A percentile compares a stretch with the other conserved stretches of the same genome.
phyloP scores from a whole-genome alignment of 2,113 vertebrate genomes.

The Archilochus colubris region DNA sequence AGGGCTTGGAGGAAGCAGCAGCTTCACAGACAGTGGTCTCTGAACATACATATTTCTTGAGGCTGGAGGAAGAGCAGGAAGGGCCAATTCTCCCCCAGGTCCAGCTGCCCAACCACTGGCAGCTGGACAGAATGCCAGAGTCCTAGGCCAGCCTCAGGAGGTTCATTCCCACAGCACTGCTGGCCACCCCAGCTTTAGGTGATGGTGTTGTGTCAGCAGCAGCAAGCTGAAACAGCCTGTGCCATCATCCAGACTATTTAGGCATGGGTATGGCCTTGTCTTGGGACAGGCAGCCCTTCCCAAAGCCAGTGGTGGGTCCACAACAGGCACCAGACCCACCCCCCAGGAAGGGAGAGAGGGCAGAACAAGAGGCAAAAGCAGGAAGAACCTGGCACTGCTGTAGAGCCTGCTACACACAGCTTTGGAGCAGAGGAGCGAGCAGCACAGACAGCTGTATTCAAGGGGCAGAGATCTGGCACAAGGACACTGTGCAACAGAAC shows the following conservation, averaged over 20 bases:
- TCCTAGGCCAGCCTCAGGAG: conserved; percentile 64
- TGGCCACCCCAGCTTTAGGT: accelerated
- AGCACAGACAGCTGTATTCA: neutral
- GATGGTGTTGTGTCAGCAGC: neutral
- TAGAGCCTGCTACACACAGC: accelerated
- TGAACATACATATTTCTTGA: accelerated
- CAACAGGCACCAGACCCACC: accelerated
- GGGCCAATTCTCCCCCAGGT: neutral
- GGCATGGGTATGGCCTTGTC: neutral
- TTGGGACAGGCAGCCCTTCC: neutral
- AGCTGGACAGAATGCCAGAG: accelerated
- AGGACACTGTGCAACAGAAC: neutral
- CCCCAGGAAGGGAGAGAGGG: neutral
- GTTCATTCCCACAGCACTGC: neutral
- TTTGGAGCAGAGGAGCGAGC: neutral
- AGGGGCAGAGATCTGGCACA: too few species aligned
- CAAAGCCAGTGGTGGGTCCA: neutral
- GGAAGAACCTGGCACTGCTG: neutral
- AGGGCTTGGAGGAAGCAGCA: neutral
- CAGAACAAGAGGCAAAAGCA: neutral
- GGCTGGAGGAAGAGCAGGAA: neutral
- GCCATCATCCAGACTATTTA: too few species aligned
- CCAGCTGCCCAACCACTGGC: accelerated
- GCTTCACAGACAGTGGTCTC: neutral
- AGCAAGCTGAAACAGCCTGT: neutral